Evolutionary conservation across 2,113 vertebrate genomes (phyloP), one percentile per base, ranked within the genome.

Genomic region (Andinoacara biseriatus): DNA sequence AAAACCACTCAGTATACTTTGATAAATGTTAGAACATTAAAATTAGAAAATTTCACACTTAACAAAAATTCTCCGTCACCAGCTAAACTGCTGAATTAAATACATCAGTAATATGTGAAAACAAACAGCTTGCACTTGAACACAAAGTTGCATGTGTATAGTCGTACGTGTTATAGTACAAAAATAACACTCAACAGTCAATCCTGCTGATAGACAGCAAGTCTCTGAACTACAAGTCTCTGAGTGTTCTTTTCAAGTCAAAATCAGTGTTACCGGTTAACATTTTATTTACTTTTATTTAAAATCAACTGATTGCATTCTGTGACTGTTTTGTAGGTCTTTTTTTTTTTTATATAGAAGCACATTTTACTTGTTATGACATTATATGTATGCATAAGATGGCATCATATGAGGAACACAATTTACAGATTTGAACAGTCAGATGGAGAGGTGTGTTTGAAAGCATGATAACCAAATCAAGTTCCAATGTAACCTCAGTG

Each of bases 1-100:
- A 88, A 90, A 89, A 92, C 87, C 90, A 92, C 88, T 92, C 40
- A 24, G 58, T 69, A 74, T 5, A 63, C 7, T 46, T 7, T 15
- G 49, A 38, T 29, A 52, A 58, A 76, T n/a, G 58, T 40, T 77
- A 24, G n/a, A 59, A 9, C 20, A 67, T 17, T 33, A 58, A 35
- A 1, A 18, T 58, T 10, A 60, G 18, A 61, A 74, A 10, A 40
- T 52, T 33, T 54, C 11, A 72, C 6, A 54, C 46, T 72, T 54
- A 54, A 72, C 26, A 54, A 72, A n/a, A 54, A 52, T 72, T 72
- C 18, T 54, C 20, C 31, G 52, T n/a, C 26, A 20, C 15, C 6
- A 72, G n/a, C 46, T 72, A 72, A 72, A 54, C 18, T 52, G 67
- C n/a, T 52, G 10, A 54, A 72, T 54, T 31, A 52, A 54, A 54